Evolutionary conservation across 2,113 vertebrate species (phyloP).

Genomic region (Oryzias curvinotus): DNA sequence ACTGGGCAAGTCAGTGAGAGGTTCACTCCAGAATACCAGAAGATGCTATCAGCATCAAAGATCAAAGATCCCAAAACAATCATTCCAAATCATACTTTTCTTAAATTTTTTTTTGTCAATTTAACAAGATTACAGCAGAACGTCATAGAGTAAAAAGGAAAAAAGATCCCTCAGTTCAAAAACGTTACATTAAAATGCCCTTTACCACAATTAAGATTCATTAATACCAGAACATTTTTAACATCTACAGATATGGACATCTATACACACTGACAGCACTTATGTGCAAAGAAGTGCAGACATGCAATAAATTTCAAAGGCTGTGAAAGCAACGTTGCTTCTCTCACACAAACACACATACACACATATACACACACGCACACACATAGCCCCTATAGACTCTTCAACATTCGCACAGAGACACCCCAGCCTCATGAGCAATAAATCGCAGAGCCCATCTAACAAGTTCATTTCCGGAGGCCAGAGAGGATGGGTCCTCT

Average conservation of each 20-base stretch:
- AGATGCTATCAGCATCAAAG: slow-evolving; percentile 9
- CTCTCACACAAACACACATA: slow-evolving; percentile 12
- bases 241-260: slow-evolving; percentile 15
- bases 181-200: slow-evolving; percentile 21
- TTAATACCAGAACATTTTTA: slow-evolving; percentile 21
- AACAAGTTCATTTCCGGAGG: slow-evolving; percentile 83
- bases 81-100: slow-evolving; percentile 1
- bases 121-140: slow-evolving; percentile 10
- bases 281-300: slow-evolving; percentile 62
- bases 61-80: slow-evolving; percentile 25
- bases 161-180: slow-evolving; percentile 1
- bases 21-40: slow-evolving; percentile 20
- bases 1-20: slow-evolving; percentile 18
- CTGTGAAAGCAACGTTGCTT: slow-evolving; percentile 51
- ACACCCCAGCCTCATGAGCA: slow-evolving; percentile 73
- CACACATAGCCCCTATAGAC: slow-evolving; percentile 52
- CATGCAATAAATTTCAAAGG: slow-evolving; percentile 65
- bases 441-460: slow-evolving; percentile 80
- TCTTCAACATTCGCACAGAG: slow-evolving; percentile 62
- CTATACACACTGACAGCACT: slow-evolving; percentile 19
- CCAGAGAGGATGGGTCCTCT: slow-evolving; percentile 76
- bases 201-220: slow-evolving; percentile 22
- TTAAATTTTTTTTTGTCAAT: slow-evolving; percentile 1
- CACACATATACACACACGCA: slow-evolving; percentile 22
- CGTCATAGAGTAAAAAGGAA: not conserved